Evolutionary conservation across 2,797 vertebrate genomes (phyloP).

Genomic region (Alcedo quadribrachys): DNA sequence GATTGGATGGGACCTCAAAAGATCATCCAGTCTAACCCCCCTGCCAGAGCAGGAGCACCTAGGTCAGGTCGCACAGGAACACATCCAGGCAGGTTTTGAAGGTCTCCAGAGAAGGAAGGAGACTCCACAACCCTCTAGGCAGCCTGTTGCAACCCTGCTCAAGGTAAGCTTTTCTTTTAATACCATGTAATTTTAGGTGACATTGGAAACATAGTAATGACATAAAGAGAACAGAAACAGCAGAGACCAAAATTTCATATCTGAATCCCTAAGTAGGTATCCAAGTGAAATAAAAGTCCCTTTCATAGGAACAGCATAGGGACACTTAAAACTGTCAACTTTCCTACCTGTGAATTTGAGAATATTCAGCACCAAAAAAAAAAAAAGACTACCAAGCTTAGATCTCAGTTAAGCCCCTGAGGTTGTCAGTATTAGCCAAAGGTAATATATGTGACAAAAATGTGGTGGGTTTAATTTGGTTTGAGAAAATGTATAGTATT

Average conservation of each 20-base stretch:
- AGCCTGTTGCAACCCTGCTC: neutral
- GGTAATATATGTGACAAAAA: neutral
- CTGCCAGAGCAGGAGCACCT: too few relatives aligned
- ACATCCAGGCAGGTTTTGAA: too few relatives aligned
- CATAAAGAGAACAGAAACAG: neutral
- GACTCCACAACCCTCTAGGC: too few relatives aligned
- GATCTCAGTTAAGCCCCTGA: neutral
- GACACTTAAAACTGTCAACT: neutral
- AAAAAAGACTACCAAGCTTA: neutral
- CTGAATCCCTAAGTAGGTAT: neutral
- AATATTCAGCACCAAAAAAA: neutral
- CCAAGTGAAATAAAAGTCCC: neutral
- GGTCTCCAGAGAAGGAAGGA: too few relatives aligned
- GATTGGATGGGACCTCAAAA: too few relatives aligned
- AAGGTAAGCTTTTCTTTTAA: neutral
- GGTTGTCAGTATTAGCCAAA: neutral
- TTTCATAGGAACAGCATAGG: neutral
- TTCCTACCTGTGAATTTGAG: neutral
- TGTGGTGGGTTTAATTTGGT: neutral
- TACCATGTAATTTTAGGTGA: neutral
- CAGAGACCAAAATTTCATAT: neutral
- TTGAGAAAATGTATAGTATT: conserved; percentile 23
- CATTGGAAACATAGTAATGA: neutral
- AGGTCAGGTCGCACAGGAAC: too few relatives aligned
- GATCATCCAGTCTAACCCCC: too few relatives aligned